Evolutionary conservation across 2,797 vertebrate genomes (phyloP), one percentile per base, ranked within the genome.

Genomic region (Aphelocoma californica): DNA sequence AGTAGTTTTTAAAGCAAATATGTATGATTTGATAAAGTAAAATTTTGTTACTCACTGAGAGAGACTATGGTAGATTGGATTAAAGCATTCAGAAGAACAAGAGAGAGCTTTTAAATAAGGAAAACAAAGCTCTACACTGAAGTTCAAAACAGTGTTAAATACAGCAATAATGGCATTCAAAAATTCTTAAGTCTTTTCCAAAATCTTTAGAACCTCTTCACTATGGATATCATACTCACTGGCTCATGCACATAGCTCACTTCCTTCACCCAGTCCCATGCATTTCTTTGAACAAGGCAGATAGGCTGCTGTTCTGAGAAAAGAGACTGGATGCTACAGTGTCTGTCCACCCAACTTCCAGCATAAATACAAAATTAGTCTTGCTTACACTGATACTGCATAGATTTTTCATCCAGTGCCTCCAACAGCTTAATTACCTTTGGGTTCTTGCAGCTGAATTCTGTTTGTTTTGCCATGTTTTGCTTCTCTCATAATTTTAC

Each of bases 1-100:
- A 56, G 38, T 18, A 45, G 21, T 75, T 81, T 78, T 81, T 44
- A 53, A 85, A 90, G 77, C 73, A 86, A 83, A 32, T 65, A 83
- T 12, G 3, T 53, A 92, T 38, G 36, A 91, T 34, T 91, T 50
- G 48, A 93, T 80, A 84, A 86, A 94, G 51, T 54, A 93, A 97
- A 97, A 83, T 84, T 81, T 86, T 94, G 64, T 94, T 98, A 98
- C 98, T 98, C 98, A 98, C 98, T 95, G 97, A 97, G 91, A 98
- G 84, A 92, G 97, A 97, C 97, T 98, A 97, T 53, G 92, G 96
- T 92, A 96, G 94, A 96, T 94, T 81, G 92, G 90, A 84, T 95
- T 96, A 93, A 92, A 92, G 96, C 95, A 93, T 91, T 96, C 72
- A 95, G 86, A 94, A 94, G 91, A 97, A 97, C 60, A 94, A 95